A percentile compares a stretch with the other conserved stretches of the same genome.
Evolutionary conservation across 1,140 invertebrate species (phyloP).

Genomic region (Rhopalosiphum padi): DNA sequence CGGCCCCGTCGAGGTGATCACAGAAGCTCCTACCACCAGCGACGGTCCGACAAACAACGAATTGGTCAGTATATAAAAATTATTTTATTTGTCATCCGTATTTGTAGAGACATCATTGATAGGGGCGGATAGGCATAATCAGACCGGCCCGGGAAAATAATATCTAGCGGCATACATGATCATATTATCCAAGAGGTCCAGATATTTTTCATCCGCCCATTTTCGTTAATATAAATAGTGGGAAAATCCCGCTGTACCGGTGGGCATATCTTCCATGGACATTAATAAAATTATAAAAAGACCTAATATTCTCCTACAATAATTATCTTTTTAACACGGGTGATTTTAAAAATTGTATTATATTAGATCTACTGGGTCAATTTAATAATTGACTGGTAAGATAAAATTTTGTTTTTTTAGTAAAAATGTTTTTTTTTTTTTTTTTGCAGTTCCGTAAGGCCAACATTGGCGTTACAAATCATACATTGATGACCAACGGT

Average conservation of each 20-base stretch:
- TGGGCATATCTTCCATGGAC: too few species aligned
- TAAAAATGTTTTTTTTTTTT: background rate
- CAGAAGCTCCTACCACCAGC: background rate
- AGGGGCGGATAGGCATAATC: too few species aligned
- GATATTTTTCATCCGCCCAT: too few species aligned
- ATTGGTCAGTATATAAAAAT: background rate
- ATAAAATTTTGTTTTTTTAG: background rate
- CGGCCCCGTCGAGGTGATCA: background rate
- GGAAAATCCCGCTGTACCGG: too few species aligned
- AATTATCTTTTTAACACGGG: too few species aligned
- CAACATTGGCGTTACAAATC: conserved; percentile 31
- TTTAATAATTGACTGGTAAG: background rate
- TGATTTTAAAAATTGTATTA: too few species aligned
- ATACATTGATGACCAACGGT: conserved; percentile 22
- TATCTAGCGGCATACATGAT: too few species aligned
- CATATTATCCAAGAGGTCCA: too few species aligned
- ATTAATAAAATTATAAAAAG: background rate
- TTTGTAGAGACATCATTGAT: background rate
- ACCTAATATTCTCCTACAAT: too few species aligned
- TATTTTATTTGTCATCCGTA: background rate
- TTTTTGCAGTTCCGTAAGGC: conserved; percentile 38
- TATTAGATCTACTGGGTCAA: background rate
- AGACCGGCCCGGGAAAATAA: too few species aligned
- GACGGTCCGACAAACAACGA: conserved; percentile 6
- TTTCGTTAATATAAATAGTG: too few species aligned